These are phyloP conservation scores for Corythornis leucogaster DNA, from an alignment of 2,797 vertebrate genomes.

Conservation along the genomic window DNA sequence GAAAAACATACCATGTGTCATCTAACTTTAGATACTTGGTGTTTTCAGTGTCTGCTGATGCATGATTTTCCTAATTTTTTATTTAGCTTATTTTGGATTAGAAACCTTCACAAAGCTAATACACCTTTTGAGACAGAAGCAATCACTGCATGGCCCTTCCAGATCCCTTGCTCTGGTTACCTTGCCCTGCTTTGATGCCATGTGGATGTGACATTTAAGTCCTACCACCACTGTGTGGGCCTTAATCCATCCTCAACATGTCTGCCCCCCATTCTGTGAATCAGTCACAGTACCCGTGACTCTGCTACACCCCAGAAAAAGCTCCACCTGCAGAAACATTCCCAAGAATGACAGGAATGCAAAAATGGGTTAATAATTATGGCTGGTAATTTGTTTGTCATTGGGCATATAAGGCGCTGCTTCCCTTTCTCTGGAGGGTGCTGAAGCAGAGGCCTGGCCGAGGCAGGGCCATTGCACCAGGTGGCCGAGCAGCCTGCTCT, in stretches of 20 bases:
- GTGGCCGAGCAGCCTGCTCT: constrained; percentile 47
- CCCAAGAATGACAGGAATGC: not conserved
- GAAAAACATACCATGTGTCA: not conserved
- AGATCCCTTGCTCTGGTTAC: not conserved
- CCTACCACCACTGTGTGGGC: not conserved
- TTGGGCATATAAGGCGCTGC: not conserved
- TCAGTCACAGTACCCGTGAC: not conserved
- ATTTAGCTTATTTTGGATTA: not conserved
- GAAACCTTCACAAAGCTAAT: not conserved
- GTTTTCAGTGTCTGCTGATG: not conserved
- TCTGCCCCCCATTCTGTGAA: fast-evolving
- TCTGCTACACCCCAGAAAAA: fast-evolving
- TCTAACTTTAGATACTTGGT: not conserved
- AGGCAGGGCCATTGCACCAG: not conserved
- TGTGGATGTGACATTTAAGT: not conserved
- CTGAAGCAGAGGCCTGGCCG: not conserved
- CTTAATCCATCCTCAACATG: not conserved
- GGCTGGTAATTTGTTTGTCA: not conserved
- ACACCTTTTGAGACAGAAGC: not conserved
- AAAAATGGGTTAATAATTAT: not conserved
- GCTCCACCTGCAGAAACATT: not conserved
- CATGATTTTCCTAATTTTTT: not conserved
- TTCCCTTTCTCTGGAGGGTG: not conserved
- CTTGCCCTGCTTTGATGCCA: not conserved
- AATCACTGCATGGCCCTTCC: fast-evolving